phyloP scores from a whole-genome alignment of 2,888 invertebrate genomes.

The Lissonota sp. region DNA sequence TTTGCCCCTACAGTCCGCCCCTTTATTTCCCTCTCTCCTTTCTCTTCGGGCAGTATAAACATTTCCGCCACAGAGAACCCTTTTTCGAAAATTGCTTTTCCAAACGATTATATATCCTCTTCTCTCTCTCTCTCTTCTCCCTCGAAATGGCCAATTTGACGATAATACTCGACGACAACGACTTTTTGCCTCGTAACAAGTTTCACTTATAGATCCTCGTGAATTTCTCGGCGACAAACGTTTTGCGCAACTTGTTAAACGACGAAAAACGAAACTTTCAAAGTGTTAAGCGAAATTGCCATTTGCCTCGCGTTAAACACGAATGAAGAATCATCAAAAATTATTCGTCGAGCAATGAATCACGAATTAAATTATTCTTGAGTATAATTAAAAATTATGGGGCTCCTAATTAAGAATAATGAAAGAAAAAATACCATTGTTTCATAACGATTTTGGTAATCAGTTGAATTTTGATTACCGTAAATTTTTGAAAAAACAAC shows the following conservation, averaged over 20 bases:
- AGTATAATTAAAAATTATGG: neutral
- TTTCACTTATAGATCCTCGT: constrained; percentile 14
- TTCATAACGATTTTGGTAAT: too few relatives aligned
- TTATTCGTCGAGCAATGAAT: constrained; percentile 4
- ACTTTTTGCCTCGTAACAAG: constrained; percentile 25
- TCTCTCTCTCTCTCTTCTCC: neutral
- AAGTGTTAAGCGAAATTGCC: neutral
- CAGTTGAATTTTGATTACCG: too few relatives aligned
- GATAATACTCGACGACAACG: constrained; percentile 38
- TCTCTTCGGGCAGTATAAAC: constrained; percentile 31
- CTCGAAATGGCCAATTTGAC: constrained; percentile 21
- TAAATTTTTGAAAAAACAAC: too few relatives aligned
- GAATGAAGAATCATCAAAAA: constrained; percentile 9
- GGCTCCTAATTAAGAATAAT: too few relatives aligned
- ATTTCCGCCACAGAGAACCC: constrained; percentile 40
- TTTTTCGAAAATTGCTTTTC: constrained; percentile 50
- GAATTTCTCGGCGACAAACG: too few relatives aligned
- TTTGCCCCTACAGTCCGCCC: neutral
- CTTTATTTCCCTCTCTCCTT: constrained; percentile 6
- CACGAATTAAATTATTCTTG: neutral
- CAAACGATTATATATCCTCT: constrained; percentile 37
- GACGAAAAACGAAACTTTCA: too few relatives aligned
- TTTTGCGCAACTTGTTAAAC: neutral
- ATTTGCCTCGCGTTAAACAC: neutral
- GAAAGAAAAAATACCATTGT: too few relatives aligned